Percentiles rank a stretch among this genome's conserved stretches.
Evolutionary conservation across 2,113 vertebrate genomes (phyloP).

Genomic region (Panurus biarmicus): DNA sequence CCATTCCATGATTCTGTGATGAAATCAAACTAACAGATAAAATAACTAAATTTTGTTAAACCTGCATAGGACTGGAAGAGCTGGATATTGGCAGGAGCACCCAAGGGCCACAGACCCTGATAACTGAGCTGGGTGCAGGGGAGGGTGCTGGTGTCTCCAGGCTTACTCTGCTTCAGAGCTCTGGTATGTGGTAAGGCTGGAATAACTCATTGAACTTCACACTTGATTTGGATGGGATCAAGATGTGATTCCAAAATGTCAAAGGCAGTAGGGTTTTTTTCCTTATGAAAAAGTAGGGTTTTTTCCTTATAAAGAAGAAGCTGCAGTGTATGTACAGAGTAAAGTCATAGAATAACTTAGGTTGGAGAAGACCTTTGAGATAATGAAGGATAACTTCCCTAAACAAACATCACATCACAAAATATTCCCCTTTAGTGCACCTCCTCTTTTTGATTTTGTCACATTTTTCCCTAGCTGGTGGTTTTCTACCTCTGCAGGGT

Average conservation of each 20-base stretch:
- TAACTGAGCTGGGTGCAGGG: rapidly evolving
- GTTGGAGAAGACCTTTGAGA: not conserved
- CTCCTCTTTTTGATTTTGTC: not conserved
- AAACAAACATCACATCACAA: not conserved
- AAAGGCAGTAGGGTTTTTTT: not conserved
- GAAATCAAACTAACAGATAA: not conserved
- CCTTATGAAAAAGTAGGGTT: not conserved
- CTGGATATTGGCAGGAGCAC: not conserved
- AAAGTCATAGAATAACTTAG: not conserved
- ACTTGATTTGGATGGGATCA: not conserved
- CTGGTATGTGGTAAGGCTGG: not conserved
- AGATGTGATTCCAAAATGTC: not conserved
- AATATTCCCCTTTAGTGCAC: not conserved
- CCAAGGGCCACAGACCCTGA: not conserved
- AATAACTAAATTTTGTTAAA: not conserved
- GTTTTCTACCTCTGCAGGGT: not conserved
- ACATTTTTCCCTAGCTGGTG: not conserved
- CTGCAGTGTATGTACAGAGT: not conserved
- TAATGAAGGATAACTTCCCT: not conserved
- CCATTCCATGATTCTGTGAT: not conserved
- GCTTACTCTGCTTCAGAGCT: not conserved
- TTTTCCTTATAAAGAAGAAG: not conserved
- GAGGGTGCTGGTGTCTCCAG: not conserved
- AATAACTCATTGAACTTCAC: not conserved
- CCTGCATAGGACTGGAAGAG: not conserved